Conservation (phyloP, 2,113 vertebrate species). For the Cynoglossus semilaevis region DNA sequence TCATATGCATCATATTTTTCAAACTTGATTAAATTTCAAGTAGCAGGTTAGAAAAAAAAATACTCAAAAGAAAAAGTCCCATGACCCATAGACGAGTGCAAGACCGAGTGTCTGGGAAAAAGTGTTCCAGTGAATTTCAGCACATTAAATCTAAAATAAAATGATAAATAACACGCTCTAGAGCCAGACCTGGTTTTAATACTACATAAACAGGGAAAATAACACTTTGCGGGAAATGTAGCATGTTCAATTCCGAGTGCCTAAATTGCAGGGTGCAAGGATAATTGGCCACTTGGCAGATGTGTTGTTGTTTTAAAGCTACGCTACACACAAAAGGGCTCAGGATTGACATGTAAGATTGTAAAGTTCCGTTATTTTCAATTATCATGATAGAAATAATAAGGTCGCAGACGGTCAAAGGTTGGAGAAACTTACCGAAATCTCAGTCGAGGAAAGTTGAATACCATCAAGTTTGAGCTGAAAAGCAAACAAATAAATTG, state of each 20-base stretch:
- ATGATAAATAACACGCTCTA: not conserved
- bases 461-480: constrained; percentile 87
- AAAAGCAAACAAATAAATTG: constrained; percentile 3
- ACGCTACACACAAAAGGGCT: not conserved
- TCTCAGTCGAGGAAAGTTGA: constrained; percentile 78
- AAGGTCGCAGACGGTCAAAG: not conserved
- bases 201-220: not conserved
- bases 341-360: not conserved
- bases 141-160: not conserved
- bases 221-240: not conserved
- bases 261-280: not conserved
- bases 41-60: too few relatives aligned
- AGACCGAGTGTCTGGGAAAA: too few relatives aligned
- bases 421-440: constrained; percentile 77
- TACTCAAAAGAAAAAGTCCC: too few relatives aligned
- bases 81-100: too few relatives aligned
- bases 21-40: too few relatives aligned
- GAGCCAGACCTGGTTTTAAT: not conserved
- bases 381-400: not conserved
- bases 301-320: not conserved
- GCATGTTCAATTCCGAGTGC: not conserved
- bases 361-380: not conserved
- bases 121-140: not conserved
- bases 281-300: not conserved
- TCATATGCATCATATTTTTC: too few relatives aligned